Percentiles rank a stretch among this genome's conserved stretches.
Conservation (phyloP, 1,140 invertebrate genomes). For the Myzus persicae region DNA sequence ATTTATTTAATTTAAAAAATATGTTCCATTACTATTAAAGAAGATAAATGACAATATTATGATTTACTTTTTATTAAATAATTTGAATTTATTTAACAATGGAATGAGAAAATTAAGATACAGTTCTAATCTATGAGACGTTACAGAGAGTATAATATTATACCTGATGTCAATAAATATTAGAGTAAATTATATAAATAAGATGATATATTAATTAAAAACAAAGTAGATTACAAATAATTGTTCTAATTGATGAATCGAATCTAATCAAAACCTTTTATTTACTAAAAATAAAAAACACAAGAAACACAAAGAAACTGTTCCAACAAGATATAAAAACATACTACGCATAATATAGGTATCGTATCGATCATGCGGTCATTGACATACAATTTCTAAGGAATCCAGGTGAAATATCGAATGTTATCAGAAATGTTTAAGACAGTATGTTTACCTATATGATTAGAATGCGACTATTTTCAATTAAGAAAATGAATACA, state of each 20-base stretch:
- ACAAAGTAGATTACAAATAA: background rate
- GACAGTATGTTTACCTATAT: background rate
- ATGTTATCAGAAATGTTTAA: background rate
- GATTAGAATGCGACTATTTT: background rate
- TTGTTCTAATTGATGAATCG: background rate
- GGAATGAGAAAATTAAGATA: no score
- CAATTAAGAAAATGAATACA: background rate
- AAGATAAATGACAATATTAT: no score
- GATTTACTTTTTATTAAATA: no score
- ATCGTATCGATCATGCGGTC: background rate
- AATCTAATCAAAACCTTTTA: background rate
- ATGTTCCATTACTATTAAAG: no score
- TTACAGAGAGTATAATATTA: no score
- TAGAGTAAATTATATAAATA: no score
- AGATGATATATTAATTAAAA: background rate
- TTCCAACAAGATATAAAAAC: background rate
- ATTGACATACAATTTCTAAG: slow-evolving; percentile 15
- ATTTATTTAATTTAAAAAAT: no score
- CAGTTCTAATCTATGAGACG: no score
- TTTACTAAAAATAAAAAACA: background rate
- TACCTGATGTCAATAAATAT: no score
- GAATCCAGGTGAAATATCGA: background rate
- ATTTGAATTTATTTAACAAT: no score
- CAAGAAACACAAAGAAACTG: background rate
- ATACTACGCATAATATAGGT: background rate